These are phyloP conservation scores for Sesia bembeciformis DNA, from an alignment of 2,888 invertebrate species.

Conservation along the genomic window DNA sequence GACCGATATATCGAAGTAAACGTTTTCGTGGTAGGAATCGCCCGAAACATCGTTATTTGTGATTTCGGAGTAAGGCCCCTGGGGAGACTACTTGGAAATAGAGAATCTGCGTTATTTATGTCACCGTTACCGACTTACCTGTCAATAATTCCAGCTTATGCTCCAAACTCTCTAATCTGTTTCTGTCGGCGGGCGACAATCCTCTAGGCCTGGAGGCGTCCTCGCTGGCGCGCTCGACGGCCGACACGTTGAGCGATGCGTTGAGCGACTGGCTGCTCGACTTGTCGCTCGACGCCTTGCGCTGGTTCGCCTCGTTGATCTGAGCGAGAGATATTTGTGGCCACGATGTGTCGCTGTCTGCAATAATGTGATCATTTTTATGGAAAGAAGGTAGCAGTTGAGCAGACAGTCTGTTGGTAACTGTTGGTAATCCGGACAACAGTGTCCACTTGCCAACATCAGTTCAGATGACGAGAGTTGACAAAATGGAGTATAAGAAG, in stretches of 20 bases:
- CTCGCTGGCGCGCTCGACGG: background rate
- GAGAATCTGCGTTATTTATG: too few species aligned
- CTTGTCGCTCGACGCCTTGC: constrained; percentile 56
- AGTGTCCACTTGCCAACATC: background rate
- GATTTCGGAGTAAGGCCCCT: too few species aligned
- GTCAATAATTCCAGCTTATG: constrained; percentile 51
- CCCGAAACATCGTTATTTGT: too few species aligned
- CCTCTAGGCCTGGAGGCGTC: constrained; percentile 12
- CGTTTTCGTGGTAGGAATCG: too few species aligned
- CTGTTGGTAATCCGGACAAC: too few species aligned
- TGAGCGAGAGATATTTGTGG: constrained; percentile 62
- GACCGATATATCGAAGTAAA: too few species aligned
- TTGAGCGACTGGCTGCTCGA: constrained; percentile 38
- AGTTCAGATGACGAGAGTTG: background rate
- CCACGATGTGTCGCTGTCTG: constrained; percentile 57
- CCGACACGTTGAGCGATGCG: constrained; percentile 13
- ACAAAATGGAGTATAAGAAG: too few species aligned
- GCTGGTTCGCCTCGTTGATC: constrained; percentile 55
- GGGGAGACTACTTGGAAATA: too few species aligned
- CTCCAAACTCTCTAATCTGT: constrained; percentile 35
- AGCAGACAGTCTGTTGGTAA: too few species aligned
- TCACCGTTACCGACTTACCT: constrained; percentile 6
- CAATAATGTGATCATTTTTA: background rate
- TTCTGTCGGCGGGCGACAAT: constrained; percentile 12
- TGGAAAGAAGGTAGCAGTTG: too few species aligned